Evolutionary conservation across 2,888 invertebrate genomes (phyloP).

Genomic region (Agrilus mali): DNA sequence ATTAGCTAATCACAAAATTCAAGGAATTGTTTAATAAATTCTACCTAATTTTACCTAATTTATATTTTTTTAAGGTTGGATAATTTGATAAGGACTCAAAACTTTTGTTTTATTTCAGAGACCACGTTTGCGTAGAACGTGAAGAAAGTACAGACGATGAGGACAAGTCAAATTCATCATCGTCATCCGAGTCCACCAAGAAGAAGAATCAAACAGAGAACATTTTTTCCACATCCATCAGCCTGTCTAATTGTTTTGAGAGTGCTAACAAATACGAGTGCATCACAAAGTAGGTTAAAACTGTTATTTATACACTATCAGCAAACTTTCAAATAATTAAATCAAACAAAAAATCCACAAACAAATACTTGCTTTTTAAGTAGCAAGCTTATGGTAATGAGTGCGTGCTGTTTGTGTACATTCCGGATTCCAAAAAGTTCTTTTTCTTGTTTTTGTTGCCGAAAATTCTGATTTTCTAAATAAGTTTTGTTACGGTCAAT

Average conservation of each 20-base stretch:
- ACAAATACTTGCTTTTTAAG: not conserved
- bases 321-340: no score
- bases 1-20: no score
- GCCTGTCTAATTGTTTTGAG: slow-evolving; percentile 37
- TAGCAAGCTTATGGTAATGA: not conserved
- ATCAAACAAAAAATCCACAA: no score
- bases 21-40: no score
- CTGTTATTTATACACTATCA: not conserved
- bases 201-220: slow-evolving; percentile 23
- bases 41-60: no score
- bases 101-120: slow-evolving; percentile 29
- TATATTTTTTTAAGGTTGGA: not conserved
- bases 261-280: slow-evolving; percentile 39
- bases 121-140: slow-evolving; percentile 51
- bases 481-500: no score
- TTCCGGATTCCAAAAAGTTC: not conserved
- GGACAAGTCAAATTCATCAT: slow-evolving; percentile 20
- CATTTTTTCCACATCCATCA: slow-evolving; percentile 33
- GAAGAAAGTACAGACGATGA: slow-evolving; percentile 38
- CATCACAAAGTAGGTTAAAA: slow-evolving; percentile 35
- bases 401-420: no score
- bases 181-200: slow-evolving; percentile 24
- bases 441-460: not conserved
- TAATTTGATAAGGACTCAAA: slow-evolving; percentile 1
- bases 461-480: no score